Conservation (phyloP, 2,797 vertebrate genomes). For the Sebastes dallii region DNA sequence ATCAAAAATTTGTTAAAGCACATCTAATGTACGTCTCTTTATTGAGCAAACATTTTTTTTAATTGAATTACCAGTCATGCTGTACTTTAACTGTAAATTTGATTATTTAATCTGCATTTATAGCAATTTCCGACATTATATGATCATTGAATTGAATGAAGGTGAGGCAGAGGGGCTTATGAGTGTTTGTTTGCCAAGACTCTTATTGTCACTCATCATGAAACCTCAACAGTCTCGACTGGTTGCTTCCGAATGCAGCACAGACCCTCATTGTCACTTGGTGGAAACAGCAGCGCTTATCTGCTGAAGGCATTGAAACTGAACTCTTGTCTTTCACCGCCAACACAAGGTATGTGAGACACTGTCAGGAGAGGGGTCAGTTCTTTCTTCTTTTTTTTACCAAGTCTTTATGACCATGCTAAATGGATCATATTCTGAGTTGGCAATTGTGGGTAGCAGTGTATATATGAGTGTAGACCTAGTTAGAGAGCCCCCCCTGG, state of each 20-base stretch:
- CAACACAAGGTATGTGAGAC: slow-evolving; percentile 31
- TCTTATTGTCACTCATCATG: slow-evolving; percentile 28
- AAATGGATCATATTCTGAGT: slow-evolving; percentile 26
- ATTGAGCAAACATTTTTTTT: background rate
- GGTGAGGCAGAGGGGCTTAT: background rate
- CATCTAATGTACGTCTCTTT: background rate
- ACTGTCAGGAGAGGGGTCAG: slow-evolving; percentile 28
- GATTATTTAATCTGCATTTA: background rate
- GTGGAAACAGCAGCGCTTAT: slow-evolving; percentile 49
- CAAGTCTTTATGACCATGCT: background rate
- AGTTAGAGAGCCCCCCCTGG: slow-evolving; percentile 6
- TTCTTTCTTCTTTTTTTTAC: background rate
- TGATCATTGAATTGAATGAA: background rate
- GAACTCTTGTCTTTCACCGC: slow-evolving; percentile 53
- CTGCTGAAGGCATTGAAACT: slow-evolving; percentile 58
- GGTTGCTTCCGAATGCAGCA: slow-evolving; percentile 39
- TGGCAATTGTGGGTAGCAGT: background rate
- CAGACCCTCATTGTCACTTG: slow-evolving; percentile 60
- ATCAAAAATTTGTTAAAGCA: background rate
- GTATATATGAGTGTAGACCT: slow-evolving; percentile 30
- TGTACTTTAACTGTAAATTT: background rate
- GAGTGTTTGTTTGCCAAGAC: background rate
- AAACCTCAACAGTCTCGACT: slow-evolving; percentile 42
- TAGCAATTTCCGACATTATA: background rate
- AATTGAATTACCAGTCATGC: background rate